Base-by-base conservation (phyloP, 2,797 vertebrate species). In the Rhinophrynus dorsalis region DNA sequence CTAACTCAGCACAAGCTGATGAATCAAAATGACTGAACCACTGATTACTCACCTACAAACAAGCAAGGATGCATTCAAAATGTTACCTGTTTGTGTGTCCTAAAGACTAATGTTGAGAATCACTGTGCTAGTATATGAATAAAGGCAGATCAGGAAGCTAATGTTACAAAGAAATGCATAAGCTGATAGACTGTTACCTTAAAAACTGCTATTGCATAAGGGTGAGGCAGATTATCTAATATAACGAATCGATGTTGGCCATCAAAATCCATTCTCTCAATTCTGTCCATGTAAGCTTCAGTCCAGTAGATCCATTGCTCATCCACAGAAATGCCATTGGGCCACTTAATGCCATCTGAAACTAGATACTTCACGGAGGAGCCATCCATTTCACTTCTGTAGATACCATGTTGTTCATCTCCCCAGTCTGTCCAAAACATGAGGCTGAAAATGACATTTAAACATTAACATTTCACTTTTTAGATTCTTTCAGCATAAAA, bases 401-500 rank as follows among this genome's bases (percentile, higher is more conserved):
- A 98, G 58, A 99, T 87, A 0, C 96, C 96, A 0, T 95, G 94
- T 0, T 89, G 91, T 23, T 88, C 77, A 77, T 98, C 95, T 0
- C 97, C 97, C 97, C 97, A 99, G 85, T 99, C 97, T 0, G 97
- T 98, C 97, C 97, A 99, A 85, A 99, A 98, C 97, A 99, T 98
- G 79, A 98, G 62, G 59, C 97, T 99, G 81, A 10, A 6, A 13
- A 68, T 6, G 6, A 20, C 5, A n/a, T n/a, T n/a, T n/a, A n/a
- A n/a, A n/a, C n/a, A n/a, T n/a, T n/a, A n/a, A n/a, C n/a, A n/a
- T n/a, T n/a, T n/a, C n/a, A n/a, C n/a, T n/a, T n/a, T n/a, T n/a
- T n/a, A n/a, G n/a, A n/a, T n/a, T n/a, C n/a, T n/a, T n/a, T n/a
- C n/a, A n/a, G n/a, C n/a, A n/a, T n/a, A n/a, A n/a, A n/a, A n/a